Evolutionary conservation across 2,888 invertebrate species (phyloP).

Genomic region (Endomychus coccineus): DNA sequence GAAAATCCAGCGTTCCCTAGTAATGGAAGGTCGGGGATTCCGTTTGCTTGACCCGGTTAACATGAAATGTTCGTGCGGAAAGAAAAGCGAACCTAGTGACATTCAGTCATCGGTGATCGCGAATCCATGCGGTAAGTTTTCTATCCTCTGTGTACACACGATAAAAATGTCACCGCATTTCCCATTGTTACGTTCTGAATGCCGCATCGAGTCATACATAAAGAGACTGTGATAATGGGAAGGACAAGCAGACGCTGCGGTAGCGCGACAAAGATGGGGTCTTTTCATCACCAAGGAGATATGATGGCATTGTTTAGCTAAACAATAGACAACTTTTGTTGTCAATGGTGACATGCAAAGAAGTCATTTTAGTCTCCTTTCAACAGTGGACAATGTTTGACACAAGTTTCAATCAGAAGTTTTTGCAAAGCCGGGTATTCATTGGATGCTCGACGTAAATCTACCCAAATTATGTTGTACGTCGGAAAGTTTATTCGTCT

Average conservation of each 20-base stretch:
- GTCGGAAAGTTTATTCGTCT: too few species aligned
- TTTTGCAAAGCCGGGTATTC: conserved; percentile 26
- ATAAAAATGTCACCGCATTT: conserved; percentile 40
- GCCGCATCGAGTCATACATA: conserved; percentile 39
- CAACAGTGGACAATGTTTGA: conserved; percentile 37
- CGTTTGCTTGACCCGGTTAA: too few species aligned
- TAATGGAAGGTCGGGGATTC: too few species aligned
- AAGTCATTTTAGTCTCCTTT: conserved; percentile 40
- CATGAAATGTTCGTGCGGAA: conserved; percentile 9
- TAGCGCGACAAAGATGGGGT: conserved; percentile 21
- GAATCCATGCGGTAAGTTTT: conserved; percentile 31
- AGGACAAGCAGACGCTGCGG: conserved; percentile 24
- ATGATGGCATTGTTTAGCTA: conserved; percentile 42
- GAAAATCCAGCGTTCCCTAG: too few species aligned
- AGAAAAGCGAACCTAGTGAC: conserved; percentile 23
- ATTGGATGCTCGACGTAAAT: too few species aligned
- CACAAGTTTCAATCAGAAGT: conserved; percentile 38
- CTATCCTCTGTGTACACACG: conserved; percentile 39
- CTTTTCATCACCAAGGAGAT: conserved; percentile 40
- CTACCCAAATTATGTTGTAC: too few species aligned
- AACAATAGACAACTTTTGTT: conserved; percentile 42
- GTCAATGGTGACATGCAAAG: conserved; percentile 42
- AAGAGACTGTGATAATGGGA: conserved; percentile 38
- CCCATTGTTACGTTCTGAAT: conserved; percentile 39
- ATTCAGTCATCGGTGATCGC: conserved; percentile 29